Evolutionary conservation across 2,797 vertebrate species (phyloP).

Genomic region (Girardinus metallicus): DNA sequence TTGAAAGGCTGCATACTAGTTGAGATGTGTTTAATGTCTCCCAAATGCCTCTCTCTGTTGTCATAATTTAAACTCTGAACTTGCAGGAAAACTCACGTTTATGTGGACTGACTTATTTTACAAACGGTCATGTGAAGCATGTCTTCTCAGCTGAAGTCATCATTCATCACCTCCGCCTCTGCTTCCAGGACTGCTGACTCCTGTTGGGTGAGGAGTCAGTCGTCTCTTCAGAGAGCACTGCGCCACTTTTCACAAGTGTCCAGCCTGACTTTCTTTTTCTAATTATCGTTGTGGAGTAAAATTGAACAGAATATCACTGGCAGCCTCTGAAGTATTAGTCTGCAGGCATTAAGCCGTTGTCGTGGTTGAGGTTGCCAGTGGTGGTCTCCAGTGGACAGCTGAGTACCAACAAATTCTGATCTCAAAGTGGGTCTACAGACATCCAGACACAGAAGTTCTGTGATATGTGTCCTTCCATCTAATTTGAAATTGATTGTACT

Average conservation of each 20-base stretch:
- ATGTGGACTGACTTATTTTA: background rate
- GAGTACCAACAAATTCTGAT: background rate
- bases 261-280: background rate
- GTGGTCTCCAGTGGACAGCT: background rate
- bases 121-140: background rate
- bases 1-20: background rate
- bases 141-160: background rate
- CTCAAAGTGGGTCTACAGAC: background rate
- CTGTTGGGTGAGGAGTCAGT: background rate
- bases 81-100: background rate
- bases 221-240: background rate
- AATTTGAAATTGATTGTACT: background rate
- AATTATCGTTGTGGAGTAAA: slow-evolving; percentile 6
- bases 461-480: background rate
- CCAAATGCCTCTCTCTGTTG: background rate
- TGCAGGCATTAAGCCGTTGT: background rate
- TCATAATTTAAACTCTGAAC: background rate
- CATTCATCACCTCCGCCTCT: background rate
- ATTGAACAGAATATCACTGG: background rate
- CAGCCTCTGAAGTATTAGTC: slow-evolving; percentile 12
- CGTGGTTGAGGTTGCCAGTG: background rate
- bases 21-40: background rate
- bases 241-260: background rate
- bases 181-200: background rate
- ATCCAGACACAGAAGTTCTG: background rate